These are phyloP conservation scores for Thereva unica DNA, from an alignment of 2,888 invertebrate genomes.

Conservation along the genomic window DNA sequence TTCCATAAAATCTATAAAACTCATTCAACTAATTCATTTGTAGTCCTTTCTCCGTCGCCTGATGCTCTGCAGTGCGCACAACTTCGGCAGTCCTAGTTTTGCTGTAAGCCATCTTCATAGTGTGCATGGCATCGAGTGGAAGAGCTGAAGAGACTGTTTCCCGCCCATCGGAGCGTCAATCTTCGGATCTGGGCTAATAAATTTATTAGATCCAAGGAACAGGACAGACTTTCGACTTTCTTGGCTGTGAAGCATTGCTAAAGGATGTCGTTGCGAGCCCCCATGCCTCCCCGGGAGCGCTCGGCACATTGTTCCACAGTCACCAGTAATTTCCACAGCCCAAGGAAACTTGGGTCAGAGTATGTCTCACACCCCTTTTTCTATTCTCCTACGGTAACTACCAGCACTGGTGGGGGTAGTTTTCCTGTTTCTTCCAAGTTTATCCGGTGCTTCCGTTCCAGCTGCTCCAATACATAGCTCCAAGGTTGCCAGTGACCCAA, in stretches of 20 bases:
- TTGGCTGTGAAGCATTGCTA: conserved; percentile 6
- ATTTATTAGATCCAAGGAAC: conserved; percentile 33
- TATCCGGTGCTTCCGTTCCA: neutral
- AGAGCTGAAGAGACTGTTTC: conserved; percentile 26
- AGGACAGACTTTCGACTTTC: conserved; percentile 32
- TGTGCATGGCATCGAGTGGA: conserved; percentile 27
- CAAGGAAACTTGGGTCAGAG: too few species aligned
- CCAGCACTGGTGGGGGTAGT: conserved; percentile 15
- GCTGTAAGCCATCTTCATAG: conserved; percentile 1
- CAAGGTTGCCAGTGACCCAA: neutral
- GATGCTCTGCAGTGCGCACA: conserved; percentile 19
- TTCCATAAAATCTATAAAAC: conserved; percentile 21
- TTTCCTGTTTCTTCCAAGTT: conserved; percentile 25
- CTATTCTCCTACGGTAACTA: conserved; percentile 1
- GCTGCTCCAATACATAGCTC: neutral
- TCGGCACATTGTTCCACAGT: neutral
- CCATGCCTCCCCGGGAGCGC: neutral
- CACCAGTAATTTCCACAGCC: too few species aligned
- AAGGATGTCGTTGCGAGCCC: conserved; percentile 11
- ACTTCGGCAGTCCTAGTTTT: neutral
- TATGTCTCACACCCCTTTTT: neutral
- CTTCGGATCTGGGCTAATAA: conserved; percentile 11
- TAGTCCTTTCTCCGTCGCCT: conserved; percentile 7
- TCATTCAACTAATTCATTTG: conserved; percentile 25
- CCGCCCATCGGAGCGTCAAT: neutral